Evolutionary conservation across 2,113 vertebrate genomes (phyloP).

Genomic region (Parus major): DNA sequence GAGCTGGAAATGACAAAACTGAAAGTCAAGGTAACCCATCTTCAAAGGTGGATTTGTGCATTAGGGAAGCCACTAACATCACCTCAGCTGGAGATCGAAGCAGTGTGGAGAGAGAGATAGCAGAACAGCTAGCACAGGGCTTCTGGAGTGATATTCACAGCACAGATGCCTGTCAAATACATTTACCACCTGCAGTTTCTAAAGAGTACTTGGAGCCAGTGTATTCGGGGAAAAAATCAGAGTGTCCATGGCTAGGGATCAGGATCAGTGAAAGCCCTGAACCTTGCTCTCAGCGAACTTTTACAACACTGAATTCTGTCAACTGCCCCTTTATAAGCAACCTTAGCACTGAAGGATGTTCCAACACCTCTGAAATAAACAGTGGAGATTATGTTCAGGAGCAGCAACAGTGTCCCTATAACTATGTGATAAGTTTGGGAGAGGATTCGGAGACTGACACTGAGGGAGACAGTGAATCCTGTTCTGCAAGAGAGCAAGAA

Average conservation of each 20-base stretch:
- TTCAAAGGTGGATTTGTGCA: conserved; percentile 36
- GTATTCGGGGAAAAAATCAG: conserved; percentile 78
- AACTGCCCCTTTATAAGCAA: conserved; percentile 92
- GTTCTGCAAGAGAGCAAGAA: conserved; percentile 83
- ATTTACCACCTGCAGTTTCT: conserved; percentile 42
- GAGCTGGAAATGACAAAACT: conserved; percentile 50
- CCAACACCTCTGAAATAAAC: conserved; percentile 70
- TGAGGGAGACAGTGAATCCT: conserved; percentile 88
- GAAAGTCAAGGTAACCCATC: conserved; percentile 20
- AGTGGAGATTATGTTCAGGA: conserved; percentile 68
- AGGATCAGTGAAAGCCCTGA: conserved; percentile 80
- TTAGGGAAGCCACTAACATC: conserved; percentile 16
- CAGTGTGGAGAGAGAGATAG: conserved; percentile 91
- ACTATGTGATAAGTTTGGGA: conserved; percentile 85
- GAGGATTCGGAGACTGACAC: conserved; percentile 91
- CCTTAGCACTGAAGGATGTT: conserved; percentile 72
- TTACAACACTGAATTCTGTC: conserved; percentile 81
- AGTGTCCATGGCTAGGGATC: conserved; percentile 91
- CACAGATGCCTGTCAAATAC: conserved; percentile 66
- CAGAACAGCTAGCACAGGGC: conserved; percentile 92
- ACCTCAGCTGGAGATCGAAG: conserved; percentile 75
- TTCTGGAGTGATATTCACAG: conserved; percentile 89
- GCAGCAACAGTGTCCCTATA: conserved; percentile 81
- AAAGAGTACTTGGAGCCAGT: conserved; percentile 73
- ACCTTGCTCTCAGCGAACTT: conserved; percentile 79